Conservation (phyloP, 1,140 invertebrate species). For the Triops cancriformis region DNA sequence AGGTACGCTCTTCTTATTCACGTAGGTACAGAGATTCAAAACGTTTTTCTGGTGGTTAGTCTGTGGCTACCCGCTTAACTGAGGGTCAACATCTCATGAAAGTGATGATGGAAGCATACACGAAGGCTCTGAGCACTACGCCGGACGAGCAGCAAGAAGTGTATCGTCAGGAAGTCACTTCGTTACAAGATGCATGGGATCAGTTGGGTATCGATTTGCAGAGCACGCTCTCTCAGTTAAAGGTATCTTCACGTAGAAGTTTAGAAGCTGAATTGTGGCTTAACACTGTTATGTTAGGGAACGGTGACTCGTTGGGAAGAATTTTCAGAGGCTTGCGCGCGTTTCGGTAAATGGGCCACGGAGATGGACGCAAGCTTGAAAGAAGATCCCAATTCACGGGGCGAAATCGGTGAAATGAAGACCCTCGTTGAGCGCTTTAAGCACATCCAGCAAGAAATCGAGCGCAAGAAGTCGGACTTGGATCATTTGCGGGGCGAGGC, state of each 20-base stretch:
- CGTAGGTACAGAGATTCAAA: neutral
- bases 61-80: constrained; percentile 61
- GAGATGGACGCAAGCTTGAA: constrained; percentile 44
- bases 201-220: constrained; percentile 70
- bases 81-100: constrained; percentile 78
- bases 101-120: constrained; percentile 69
- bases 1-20: constrained; percentile 31
- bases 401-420: constrained; percentile 83
- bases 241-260: constrained; percentile 37
- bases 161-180: constrained; percentile 61
- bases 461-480: constrained; percentile 59
- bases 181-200: constrained; percentile 69
- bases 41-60: constrained; percentile 36
- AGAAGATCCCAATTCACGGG: constrained; percentile 56
- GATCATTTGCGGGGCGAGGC: constrained; percentile 61
- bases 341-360: constrained; percentile 60
- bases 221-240: constrained; percentile 63
- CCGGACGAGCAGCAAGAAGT: constrained; percentile 68
- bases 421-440: constrained; percentile 71
- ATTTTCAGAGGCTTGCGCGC: constrained; percentile 58
- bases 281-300: constrained; percentile 36
- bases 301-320: constrained; percentile 70
- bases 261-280: constrained; percentile 19
- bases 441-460: constrained; percentile 63
- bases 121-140: constrained; percentile 70